phyloP scores from a whole-genome alignment of 2,888 invertebrate species.

The Drosophila merina region DNA sequence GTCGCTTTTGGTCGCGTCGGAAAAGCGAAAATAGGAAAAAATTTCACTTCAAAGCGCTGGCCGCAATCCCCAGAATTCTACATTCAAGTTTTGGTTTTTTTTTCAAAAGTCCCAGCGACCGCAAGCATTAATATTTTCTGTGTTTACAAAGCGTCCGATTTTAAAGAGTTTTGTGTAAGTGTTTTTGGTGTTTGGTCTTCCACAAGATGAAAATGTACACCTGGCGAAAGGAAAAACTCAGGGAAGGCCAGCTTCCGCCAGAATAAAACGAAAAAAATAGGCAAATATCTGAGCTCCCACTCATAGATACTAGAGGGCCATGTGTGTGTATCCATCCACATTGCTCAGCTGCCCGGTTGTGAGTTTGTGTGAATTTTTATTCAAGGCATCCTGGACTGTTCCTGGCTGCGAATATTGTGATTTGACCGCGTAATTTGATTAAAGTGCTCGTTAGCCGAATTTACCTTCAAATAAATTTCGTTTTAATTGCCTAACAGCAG shows the following conservation, averaged over 20 bases:
- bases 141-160: constrained; percentile 53
- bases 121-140: constrained; percentile 6
- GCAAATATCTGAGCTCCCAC: constrained; percentile 50
- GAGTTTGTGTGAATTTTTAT: constrained; percentile 1
- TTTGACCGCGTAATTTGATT: constrained; percentile 42
- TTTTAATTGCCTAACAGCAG: constrained; percentile 56
- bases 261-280: constrained; percentile 48
- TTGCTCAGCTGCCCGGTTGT: constrained; percentile 11
- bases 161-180: constrained; percentile 47
- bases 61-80: constrained; percentile 26
- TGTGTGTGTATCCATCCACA: constrained; percentile 45
- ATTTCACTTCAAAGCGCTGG: constrained; percentile 28
- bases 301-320: constrained; percentile 16
- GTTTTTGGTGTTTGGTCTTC: constrained; percentile 26
- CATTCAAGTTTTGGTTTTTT: constrained; percentile 21
- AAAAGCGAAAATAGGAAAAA: constrained; percentile 7
- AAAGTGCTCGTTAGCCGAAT: constrained; percentile 53
- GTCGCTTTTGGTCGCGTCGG: constrained; percentile 42
- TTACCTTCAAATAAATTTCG: constrained; percentile 59
- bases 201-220: constrained; percentile 63
- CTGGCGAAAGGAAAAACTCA: constrained; percentile 46
- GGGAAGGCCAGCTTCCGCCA: constrained; percentile 47
- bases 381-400: neutral
- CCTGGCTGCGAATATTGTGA: constrained; percentile 43
- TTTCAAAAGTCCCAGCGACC: constrained; percentile 18